Evolutionary conservation across 2,797 vertebrate species (phyloP).

Genomic region (Eutrigla gurnardus): DNA sequence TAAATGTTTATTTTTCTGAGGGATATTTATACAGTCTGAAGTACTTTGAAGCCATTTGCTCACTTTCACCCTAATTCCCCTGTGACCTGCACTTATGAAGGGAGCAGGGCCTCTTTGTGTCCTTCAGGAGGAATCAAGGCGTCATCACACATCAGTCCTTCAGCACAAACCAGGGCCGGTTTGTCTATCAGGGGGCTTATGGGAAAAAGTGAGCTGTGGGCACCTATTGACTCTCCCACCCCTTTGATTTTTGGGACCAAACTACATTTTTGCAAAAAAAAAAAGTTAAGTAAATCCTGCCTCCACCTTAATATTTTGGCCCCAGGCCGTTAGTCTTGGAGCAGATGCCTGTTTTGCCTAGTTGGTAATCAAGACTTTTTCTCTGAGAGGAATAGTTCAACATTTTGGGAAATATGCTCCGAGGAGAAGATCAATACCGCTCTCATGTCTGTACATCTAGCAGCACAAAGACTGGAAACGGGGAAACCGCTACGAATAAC

Average conservation of each 20-base stretch:
- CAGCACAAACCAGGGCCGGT: neutral
- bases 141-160: slow-evolving; percentile 26
- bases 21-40: slow-evolving; percentile 74
- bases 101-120: slow-evolving; percentile 28
- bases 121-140: slow-evolving; percentile 47
- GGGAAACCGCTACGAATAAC: neutral
- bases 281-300: too few relatives aligned
- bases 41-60: slow-evolving; percentile 79
- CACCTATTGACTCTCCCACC: neutral
- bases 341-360: too few relatives aligned
- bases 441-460: too few relatives aligned
- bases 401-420: too few relatives aligned
- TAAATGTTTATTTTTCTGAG: slow-evolving; percentile 79
- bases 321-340: too few relatives aligned
- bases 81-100: slow-evolving; percentile 35
- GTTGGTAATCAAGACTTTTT: too few relatives aligned
- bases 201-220: neutral
- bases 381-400: too few relatives aligned
- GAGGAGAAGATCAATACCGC: too few relatives aligned
- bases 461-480: slow-evolving; percentile 2
- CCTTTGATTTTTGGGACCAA: neutral
- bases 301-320: too few relatives aligned
- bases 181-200: neutral
- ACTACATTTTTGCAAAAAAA: too few relatives aligned
- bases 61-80: slow-evolving; percentile 61